Evolutionary conservation across 1,140 invertebrate genomes (phyloP), one percentile per base, ranked within the genome.

Genomic region (Ips nitidus): DNA sequence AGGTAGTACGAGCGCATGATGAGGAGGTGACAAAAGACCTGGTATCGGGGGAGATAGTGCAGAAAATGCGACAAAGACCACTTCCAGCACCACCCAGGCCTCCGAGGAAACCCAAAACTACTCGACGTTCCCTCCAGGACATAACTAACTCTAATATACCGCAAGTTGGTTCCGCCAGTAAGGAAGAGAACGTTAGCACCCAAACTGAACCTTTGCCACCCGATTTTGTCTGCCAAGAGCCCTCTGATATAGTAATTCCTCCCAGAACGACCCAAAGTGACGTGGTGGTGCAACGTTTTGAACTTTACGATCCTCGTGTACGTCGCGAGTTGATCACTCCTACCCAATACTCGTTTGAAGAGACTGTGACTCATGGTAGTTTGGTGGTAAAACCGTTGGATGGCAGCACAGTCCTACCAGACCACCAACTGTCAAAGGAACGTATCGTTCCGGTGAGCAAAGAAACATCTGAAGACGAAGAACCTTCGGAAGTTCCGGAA

Each of bases 161-260:
- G 37, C 41, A 74, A 71, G 63, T 72, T 41, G 77, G 77, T 68
- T 67, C 77, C 6, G 39, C 73, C 41, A n/a, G 83, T 41, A 74
- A 86, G 52, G 89, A 93, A 80, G 87, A 87, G 37, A 89, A 90
- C 73, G 87, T 90, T 2, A 91, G 90, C 1, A 92, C 90, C 0
- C 92, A 93, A 81, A 93, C 91, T 1, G 91, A 93, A 80, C 90
- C 91, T 0, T 75, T 93, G 37, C 90, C 91, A 1, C 90, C 92
- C 76, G 90, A 91, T 74, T 84, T 91, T 67, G 83, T 90, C 39
- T 90, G 87, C 58, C 68, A 74, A 62, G 74, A 78, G 66, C 67
- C 72, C 42, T 66, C 71, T 6, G 77, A 79, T 55, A 71, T 63
- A 66, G 64, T 76, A 42, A 73, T 76, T 40, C 74, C 69, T 37